These are phyloP conservation scores for Istiophorus platypterus DNA, from an alignment of 2,113 vertebrate genomes.

Conservation along the genomic window DNA sequence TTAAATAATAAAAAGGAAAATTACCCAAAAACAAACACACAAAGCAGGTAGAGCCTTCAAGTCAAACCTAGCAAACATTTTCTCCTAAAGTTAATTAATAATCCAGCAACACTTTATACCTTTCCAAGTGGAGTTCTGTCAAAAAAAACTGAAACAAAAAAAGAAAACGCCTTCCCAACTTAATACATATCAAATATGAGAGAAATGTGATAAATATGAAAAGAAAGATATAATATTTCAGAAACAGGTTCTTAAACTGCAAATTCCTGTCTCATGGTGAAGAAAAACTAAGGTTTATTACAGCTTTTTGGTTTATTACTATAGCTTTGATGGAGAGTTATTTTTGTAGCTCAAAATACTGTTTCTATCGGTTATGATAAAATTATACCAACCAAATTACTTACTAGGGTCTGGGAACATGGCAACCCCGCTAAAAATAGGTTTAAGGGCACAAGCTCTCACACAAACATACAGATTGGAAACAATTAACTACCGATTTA, in stretches of 20 bases:
- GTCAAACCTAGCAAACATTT: too few relatives aligned
- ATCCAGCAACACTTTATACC: too few relatives aligned
- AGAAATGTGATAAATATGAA: not conserved
- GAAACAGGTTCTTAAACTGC: not conserved
- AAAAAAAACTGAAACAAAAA: not conserved
- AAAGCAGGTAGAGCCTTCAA: too few relatives aligned
- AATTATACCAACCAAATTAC: not conserved
- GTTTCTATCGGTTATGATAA: not conserved
- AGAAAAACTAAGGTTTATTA: not conserved
- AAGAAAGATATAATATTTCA: not conserved
- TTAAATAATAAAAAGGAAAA: too few relatives aligned
- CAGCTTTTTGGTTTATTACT: not conserved
- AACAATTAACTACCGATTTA: not conserved
- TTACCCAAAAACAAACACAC: too few relatives aligned
- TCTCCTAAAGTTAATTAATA: too few relatives aligned
- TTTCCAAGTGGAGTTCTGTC: too few relatives aligned
- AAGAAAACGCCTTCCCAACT: not conserved
- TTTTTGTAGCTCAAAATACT: not conserved
- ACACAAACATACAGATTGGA: not conserved
- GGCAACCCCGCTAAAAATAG: not conserved
- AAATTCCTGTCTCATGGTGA: too few relatives aligned
- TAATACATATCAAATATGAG: not conserved
- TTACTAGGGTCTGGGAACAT: not conserved
- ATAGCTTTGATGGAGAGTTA: not conserved
- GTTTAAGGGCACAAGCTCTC: not conserved